Evolutionary conservation across 2,888 invertebrate species (phyloP).

Genomic region (Lutraria lutraria): DNA sequence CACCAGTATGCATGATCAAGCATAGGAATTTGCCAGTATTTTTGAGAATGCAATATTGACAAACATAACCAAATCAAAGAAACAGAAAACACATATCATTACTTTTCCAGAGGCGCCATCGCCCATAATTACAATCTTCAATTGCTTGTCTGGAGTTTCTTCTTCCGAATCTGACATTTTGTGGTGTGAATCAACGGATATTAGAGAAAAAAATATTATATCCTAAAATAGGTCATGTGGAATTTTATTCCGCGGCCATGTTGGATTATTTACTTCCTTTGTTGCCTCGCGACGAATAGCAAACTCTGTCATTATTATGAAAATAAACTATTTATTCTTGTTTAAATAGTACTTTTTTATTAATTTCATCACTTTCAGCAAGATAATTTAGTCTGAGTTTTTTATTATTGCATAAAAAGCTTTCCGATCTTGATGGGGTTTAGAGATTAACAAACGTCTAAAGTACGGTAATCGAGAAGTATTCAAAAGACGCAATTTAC

Average conservation of each 20-base stretch:
- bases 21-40: too few relatives aligned
- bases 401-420: background rate
- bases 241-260: slow-evolving; percentile 49
- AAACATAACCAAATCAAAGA: too few relatives aligned
- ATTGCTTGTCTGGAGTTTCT: slow-evolving; percentile 87
- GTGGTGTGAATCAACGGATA: background rate
- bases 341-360: background rate
- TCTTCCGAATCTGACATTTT: slow-evolving; percentile 86
- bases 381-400: background rate
- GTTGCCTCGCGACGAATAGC: slow-evolving; percentile 62
- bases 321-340: background rate
- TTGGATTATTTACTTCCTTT: slow-evolving; percentile 68
- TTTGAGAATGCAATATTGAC: too few relatives aligned
- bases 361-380: background rate
- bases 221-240: slow-evolving; percentile 41
- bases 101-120: slow-evolving; percentile 94
- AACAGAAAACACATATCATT: slow-evolving; percentile 64
- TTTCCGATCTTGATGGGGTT: background rate
- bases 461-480: background rate
- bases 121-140: slow-evolving; percentile 93
- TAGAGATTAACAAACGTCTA: background rate
- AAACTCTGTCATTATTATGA: background rate
- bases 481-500: too few relatives aligned
- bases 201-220: slow-evolving; percentile 3
- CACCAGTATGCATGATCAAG: too few relatives aligned